Evolutionary conservation across 2,113 vertebrate species (phyloP).

Genomic region (Alethe diademata): DNA sequence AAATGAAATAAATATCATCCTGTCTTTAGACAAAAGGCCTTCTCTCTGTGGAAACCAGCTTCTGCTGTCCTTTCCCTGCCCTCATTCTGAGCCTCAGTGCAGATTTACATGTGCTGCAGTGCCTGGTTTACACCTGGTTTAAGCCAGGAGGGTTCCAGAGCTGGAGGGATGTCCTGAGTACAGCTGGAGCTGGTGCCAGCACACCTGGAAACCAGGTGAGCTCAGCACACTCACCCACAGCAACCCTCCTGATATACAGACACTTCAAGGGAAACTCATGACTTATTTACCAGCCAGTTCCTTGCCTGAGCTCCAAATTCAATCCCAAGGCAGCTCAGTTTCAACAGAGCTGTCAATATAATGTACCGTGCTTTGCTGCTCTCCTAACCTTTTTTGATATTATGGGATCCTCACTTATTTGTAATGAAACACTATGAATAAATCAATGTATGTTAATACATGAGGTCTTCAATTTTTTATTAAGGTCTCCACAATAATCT

Average conservation of each 20-base stretch:
- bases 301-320: slow-evolving; percentile 69
- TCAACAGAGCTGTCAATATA: slow-evolving; percentile 77
- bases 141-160: not conserved
- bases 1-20: not conserved
- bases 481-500: slow-evolving; percentile 68
- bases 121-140: not conserved
- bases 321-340: slow-evolving; percentile 72
- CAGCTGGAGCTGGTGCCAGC: not conserved
- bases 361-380: slow-evolving; percentile 64
- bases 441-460: slow-evolving; percentile 87
- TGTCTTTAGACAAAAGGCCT: not conserved
- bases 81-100: not conserved
- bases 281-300: slow-evolving; percentile 79
- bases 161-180: not conserved
- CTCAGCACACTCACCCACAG: not conserved
- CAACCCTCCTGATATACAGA: slow-evolving; percentile 35
- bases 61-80: not conserved
- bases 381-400: slow-evolving; percentile 75
- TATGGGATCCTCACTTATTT: slow-evolving; percentile 76
- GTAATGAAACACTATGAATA: slow-evolving; percentile 86
- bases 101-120: fast-evolving
- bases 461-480: slow-evolving; percentile 76
- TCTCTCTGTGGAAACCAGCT: not conserved
- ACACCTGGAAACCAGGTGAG: not conserved
- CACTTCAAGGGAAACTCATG: slow-evolving; percentile 69